Evolutionary conservation across 1,140 invertebrate species (phyloP), one percentile per base, ranked within the genome.

Genomic region (Bombus cullumanus): DNA sequence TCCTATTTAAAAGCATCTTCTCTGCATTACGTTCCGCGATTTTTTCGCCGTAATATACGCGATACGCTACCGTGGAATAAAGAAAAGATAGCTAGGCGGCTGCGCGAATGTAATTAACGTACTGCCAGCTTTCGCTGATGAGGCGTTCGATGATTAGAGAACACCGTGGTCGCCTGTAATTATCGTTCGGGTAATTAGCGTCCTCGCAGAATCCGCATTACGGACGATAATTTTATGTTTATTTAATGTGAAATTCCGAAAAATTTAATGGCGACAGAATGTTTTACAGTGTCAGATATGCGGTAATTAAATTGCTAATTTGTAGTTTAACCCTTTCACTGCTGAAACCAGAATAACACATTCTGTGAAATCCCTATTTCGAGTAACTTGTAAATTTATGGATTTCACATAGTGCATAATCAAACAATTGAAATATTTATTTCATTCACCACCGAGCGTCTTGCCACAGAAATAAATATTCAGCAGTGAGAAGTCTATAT

Each of bases 1-100:
- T 85, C 72, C 41, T 64, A 80, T 80, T 71, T 78, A 76, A 85
- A 62, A 80, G 83, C 77, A 80, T 80, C 77, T 57, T 66, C 53
- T n/a, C 37, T 8, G 34, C 47, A n/a, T 69, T 69, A 57, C 59
- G 59, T 34, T 34, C 66, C 53, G 13, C 41, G 25, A 59, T 47
- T 47, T 68, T 79, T 79, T 15, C 25, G 10, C 8, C 5, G n/a
- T 9, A 72, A 59, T 59, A 12, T 18, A 64, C 75, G 25, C 74
- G 47, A 31, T 41, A 53, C 53, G 41, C 13, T 28, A 5, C 5
- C 6, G 22, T 6, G 37, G 13, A 39, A 39, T 31, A 66, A 43
- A n/a, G 10, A 13, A 31, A 43, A 43, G 13, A 22, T 34, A 39
- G 18, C 18, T n/a, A 2, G 13, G 25, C 12, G 34, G 37, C 25